A percentile compares a stretch with the other conserved stretches of the same genome.
Evolutionary conservation across 2,113 vertebrate species (phyloP).

Genomic region (Apodemus sylvaticus): DNA sequence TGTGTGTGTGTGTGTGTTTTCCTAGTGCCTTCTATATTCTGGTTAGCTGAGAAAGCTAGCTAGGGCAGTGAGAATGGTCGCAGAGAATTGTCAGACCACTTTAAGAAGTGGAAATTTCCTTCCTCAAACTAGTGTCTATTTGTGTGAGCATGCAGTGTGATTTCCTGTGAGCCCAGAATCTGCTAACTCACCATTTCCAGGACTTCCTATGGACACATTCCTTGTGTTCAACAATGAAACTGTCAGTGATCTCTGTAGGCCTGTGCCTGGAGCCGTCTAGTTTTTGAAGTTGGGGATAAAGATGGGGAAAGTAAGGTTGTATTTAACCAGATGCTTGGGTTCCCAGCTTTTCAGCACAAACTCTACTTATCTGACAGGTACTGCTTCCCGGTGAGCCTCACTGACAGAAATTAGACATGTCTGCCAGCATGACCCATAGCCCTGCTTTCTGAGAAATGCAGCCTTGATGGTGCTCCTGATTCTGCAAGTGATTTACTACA

Average conservation of each 20-base stretch:
- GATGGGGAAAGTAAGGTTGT: neutral
- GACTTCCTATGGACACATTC: neutral
- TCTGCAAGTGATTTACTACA: neutral
- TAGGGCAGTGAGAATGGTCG: no score
- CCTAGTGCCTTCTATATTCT: neutral
- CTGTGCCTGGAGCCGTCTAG: neutral
- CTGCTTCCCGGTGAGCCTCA: conserved; percentile 12
- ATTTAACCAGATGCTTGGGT: neutral
- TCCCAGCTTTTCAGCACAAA: neutral
- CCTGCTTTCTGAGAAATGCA: neutral
- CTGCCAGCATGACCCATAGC: neutral
- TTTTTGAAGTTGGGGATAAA: neutral
- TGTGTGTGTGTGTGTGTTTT: neutral
- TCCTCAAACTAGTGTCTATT: neutral
- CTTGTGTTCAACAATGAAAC: neutral
- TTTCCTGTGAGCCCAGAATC: neutral
- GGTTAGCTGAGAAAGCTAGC: neutral
- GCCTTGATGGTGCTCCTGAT: neutral
- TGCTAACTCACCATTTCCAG: neutral
- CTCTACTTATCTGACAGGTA: neutral
- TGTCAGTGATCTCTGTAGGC: neutral
- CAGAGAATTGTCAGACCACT: neutral
- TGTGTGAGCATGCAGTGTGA: neutral
- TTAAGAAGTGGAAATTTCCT: conserved; percentile 19
- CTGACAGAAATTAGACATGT: neutral